Base-by-base conservation (phyloP, 2,888 invertebrate genomes). In the Campaea margaritaria region DNA sequence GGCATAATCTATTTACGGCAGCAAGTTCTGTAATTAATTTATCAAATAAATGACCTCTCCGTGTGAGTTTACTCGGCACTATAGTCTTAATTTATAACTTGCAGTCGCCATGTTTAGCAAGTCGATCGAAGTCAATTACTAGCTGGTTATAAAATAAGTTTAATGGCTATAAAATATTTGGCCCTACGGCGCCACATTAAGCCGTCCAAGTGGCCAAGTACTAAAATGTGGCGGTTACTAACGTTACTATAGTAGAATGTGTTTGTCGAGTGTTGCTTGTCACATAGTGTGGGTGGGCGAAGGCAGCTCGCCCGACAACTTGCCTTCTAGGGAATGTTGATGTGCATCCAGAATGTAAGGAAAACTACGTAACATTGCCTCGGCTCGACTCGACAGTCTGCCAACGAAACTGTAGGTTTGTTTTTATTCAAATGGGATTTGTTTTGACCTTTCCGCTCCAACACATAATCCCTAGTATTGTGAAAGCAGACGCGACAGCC, bases 261-360 rank as follows among this genome's bases (percentile, higher is more conserved):
- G 42, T 43, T 45, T 53, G 60, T 46, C 11, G 42, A 58, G 67
- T 67, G 69, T 70, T 67, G 67, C 72, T 70, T 72, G 64, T 68
- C 66, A 69, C 69, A 67, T 69, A 54, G 72, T 75, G 75, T 65
- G 74, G 74, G 79, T 81, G 82, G 89, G 87, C 38, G 84, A 86
- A 87, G 78, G 86, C 82, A 73, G 79, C 81, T 75, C 73, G 74
- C 76, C 68, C 71, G 79, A 74, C 87, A 72, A 83, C 83, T 73
- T 82, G 78, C 91, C 91, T 81, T 91, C 69, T 90, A 91, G 81
- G 91, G 91, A 87, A 91, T 84, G 84, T 89, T 83, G 90, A 69
- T 77, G 76, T 79, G 80, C 79, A 85, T 83, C 82, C 86, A 78
- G 76, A 76, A 64, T 72, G 73, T 78, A 76, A 78, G 82, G 81